Percentiles rank a stretch among this genome's conserved stretches.
Conservation (phyloP, 1,140 invertebrate species). For the Mylabris phalerata region DNA sequence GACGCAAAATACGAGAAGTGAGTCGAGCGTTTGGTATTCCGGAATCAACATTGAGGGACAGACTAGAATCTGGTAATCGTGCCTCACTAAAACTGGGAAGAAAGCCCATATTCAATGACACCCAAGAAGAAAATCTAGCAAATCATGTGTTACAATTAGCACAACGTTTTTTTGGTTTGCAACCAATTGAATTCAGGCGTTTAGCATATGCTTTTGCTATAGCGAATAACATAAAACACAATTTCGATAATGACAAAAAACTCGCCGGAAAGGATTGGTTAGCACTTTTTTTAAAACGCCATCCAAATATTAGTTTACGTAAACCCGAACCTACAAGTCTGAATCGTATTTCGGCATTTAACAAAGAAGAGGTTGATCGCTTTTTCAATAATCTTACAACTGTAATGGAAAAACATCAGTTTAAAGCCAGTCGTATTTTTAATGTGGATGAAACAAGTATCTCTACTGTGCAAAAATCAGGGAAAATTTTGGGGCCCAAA, state of each 20-base stretch:
- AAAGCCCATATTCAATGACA: neutral
- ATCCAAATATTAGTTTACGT: slow-evolving; percentile 24
- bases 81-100: neutral
- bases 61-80: neutral
- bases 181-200: neutral
- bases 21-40: neutral
- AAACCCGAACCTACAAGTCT: slow-evolving; percentile 3
- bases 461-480: slow-evolving; percentile 42
- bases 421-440: slow-evolving; percentile 33
- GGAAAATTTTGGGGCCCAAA: slow-evolving; percentile 38
- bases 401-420: slow-evolving; percentile 24
- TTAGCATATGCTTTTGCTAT: slow-evolving; percentile 9
- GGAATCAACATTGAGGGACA: slow-evolving; percentile 1
- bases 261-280: slow-evolving; percentile 35
- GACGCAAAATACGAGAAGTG: neutral
- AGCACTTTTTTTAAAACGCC: slow-evolving; percentile 31
- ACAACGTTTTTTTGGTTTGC: slow-evolving; percentile 11
- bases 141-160: slow-evolving; percentile 4
- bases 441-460: slow-evolving; percentile 44
- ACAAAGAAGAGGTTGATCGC: neutral
- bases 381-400: neutral
- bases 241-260: slow-evolving; percentile 21
- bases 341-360: slow-evolving; percentile 1
- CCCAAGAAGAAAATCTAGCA: slow-evolving; percentile 1
- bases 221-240: slow-evolving; percentile 9